These are phyloP conservation scores for Pipistrellus kuhlii DNA, from an alignment of 2,797 vertebrate species.

Conservation along the genomic window DNA sequence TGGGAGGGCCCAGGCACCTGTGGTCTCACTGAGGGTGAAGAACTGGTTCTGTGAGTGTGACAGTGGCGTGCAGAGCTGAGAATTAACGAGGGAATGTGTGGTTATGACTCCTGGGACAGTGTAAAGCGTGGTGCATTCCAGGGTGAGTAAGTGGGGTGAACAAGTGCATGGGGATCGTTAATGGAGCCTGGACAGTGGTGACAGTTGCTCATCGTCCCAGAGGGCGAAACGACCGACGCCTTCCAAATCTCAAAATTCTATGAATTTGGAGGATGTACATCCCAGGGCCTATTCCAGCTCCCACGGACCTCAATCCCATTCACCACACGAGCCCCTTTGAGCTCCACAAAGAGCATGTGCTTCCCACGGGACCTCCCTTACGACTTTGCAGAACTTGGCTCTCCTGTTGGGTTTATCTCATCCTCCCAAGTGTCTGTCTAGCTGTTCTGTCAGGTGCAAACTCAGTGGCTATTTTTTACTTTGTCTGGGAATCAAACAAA, in stretches of 20 bases:
- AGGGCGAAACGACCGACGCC: not conserved
- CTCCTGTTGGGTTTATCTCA: not conserved
- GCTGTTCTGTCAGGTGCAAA: not conserved
- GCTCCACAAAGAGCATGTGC: not conserved
- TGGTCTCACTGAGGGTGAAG: not conserved
- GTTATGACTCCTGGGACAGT: not conserved
- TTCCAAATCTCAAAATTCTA: not conserved
- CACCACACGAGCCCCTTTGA: not conserved
- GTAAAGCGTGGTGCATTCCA: not conserved
- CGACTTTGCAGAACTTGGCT: not conserved
- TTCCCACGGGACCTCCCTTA: not conserved
- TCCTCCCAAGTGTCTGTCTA: not conserved
- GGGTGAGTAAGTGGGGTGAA: not conserved
- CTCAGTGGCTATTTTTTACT: not conserved
- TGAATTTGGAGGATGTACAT: not conserved
- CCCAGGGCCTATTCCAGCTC: not conserved
- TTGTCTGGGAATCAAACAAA: not conserved
- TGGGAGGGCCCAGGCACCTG: not conserved
- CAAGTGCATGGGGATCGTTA: not conserved
- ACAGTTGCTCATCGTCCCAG: not conserved
- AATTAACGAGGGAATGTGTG: not conserved
- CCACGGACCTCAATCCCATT: not conserved
- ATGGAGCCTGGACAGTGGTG: not conserved
- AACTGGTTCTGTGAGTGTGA: conserved; percentile 12
- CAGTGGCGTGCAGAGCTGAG: not conserved